Base-by-base conservation (phyloP, 2,888 invertebrate genomes). In the Atherix ibis region DNA sequence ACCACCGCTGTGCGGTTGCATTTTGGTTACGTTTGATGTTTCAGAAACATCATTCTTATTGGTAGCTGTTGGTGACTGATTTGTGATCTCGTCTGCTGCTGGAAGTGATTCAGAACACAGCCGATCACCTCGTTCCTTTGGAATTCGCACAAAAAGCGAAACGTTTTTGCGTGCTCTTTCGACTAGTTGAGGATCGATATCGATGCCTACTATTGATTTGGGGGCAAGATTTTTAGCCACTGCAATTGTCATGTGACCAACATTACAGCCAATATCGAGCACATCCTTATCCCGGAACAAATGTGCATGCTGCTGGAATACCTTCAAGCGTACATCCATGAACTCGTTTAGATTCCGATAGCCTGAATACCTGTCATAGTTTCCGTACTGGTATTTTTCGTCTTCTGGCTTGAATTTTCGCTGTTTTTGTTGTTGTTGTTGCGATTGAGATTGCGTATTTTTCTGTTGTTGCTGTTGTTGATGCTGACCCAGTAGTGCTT, bases 261-360 rank as follows among this genome's bases (percentile, higher is more conserved):
- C 83, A 63, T 98, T 98, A 62, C 97, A 98, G 12, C 98, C 98
- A 52, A 98, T 83, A 54, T 98, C 98, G 43, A 98, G 66, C 28
- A 97, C 80, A 59, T 89, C 85, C 61, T 87, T 92, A 43, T 78
- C 78, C 42, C 76, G 69, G 57, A 97, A 94, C 52, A 94, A 68
- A 48, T 88, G 80, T 27, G 71, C 65, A 48, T 84, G 75, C 51
- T 76, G 71, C 38, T 72, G 71, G 49, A 97, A 80, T 36, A 81
- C 77, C 49, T 76, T 75, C 44, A 97, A 64, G 34, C 98, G 71
- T 28, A 79, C 71, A 59, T 97, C 97, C 51, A 75, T 68, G 51
- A 78, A 80, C 26, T 76, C 73, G 46, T 81, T 76, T 15, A 79
- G 69, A 61, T 91, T 87, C 22, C 95, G 73, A 54, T 94, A 92